These are phyloP conservation scores for Circaetus gallicus DNA, from an alignment of 2,113 vertebrate genomes.

Conservation along the genomic window DNA sequence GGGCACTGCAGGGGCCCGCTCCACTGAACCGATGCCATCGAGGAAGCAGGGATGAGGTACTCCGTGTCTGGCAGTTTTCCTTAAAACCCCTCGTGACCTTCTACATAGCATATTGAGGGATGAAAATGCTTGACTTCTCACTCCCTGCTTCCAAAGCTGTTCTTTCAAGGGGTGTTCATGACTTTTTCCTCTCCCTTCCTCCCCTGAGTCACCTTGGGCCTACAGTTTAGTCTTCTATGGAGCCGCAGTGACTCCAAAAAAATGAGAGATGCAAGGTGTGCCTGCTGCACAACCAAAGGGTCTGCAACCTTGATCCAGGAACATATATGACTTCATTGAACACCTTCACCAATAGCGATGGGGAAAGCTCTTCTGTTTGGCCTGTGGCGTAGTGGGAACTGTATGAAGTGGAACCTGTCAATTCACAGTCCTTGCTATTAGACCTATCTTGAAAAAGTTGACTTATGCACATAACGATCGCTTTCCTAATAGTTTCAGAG, in stretches of 20 bases:
- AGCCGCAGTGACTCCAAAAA: neutral
- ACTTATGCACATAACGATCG: accelerated
- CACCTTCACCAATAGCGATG: neutral
- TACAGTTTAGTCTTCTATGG: neutral
- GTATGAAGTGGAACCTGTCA: neutral
- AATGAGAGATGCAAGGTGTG: neutral
- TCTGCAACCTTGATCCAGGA: neutral
- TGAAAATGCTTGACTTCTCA: neutral
- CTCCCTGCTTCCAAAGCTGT: neutral
- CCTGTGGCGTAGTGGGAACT: neutral
- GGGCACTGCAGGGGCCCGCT: neutral
- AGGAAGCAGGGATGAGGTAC: neutral
- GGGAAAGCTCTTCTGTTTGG: neutral
- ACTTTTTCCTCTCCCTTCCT: neutral
- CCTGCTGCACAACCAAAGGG: neutral
- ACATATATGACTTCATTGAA: neutral
- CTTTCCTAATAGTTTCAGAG: neutral
- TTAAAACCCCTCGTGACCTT: neutral
- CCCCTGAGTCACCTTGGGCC: neutral
- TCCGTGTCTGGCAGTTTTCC: neutral
- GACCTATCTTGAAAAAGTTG: neutral
- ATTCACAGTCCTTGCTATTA: neutral
- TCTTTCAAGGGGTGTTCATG: neutral
- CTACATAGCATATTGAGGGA: neutral
- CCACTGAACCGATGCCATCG: neutral